Base-by-base conservation (phyloP, 2,888 invertebrate species). In the Chloroclysta siterata region DNA sequence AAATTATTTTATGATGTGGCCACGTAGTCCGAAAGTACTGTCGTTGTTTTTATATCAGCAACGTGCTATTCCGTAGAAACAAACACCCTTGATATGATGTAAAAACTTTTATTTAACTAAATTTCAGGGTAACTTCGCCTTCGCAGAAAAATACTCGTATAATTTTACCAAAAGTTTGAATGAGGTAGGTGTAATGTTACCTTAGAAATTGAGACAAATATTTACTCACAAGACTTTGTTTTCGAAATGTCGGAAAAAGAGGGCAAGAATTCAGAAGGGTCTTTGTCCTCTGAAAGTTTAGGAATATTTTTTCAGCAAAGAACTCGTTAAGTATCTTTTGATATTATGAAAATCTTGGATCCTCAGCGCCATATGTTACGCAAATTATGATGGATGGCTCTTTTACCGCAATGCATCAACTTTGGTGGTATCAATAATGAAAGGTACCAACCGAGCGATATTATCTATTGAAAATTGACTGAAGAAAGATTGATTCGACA, bases 371-470 rank as follows among this genome's bases (percentile, higher is more conserved):
- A 54, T 54, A 55, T 71, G 71, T 71, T 67, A 61, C 63, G 52
- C 53, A 61, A 55, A 66, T 66, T 57, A 65, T 71, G 70, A 74
- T 74, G 63, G 74, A 74, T 74, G 72, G 54, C 66, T 64, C 41
- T 14, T 42, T 48, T 53, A 42, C 29, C 59, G 65, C 60, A 55
- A 61, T 69, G 62, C 67, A 69, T 71, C 65, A 66, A 60, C 53
- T 66, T 59, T 46, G 52, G 51, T 8, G 68, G 54, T 56, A 56
- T 47, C 62, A 33, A 51, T 65, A 65, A 66, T 55, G 61, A 60
- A 59, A 48, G 61, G 50, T 55, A 17, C 60, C n/a, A n/a, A n/a
- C n/a, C n/a, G n/a, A n/a, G n/a, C n/a, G 48, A 68, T 65, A 59
- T 2, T 50, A 66, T 68, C 66, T 29, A 65, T 60, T 33, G 55